Percentiles rank a stretch among this genome's conserved stretches.
These are phyloP conservation scores for Acipenser transmontanus DNA, from an alignment of 2,797 vertebrate species.

Conservation along the genomic window DNA sequence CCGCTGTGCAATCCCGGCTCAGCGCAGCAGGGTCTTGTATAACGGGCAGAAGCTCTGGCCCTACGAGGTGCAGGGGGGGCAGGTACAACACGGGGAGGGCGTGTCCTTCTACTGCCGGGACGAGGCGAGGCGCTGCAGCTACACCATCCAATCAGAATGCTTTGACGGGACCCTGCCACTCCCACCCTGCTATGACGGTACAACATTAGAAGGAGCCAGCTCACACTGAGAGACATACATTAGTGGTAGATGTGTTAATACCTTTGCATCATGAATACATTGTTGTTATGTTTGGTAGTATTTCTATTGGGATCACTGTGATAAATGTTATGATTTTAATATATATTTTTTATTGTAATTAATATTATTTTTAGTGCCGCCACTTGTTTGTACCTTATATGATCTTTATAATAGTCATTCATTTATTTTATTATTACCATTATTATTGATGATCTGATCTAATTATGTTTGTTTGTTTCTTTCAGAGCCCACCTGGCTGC, in stretches of 20 bases:
- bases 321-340: no score
- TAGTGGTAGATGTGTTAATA: no score
- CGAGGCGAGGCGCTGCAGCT: conserved; percentile 57
- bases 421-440: no score
- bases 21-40: conserved; percentile 63
- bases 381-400: no score
- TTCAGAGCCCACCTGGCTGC: conserved; percentile 73
- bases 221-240: no score
- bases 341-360: no score
- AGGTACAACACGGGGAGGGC: conserved; percentile 63
- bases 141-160: conserved; percentile 48
- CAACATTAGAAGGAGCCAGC: not conserved
- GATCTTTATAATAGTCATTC: no score
- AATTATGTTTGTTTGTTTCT: not conserved
- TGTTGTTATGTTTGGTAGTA: no score
- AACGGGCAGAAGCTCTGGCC: conserved; percentile 67
- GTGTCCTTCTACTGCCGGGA: conserved; percentile 73
- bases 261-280: no score
- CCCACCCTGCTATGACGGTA: conserved; percentile 71
- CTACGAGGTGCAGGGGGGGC: conserved; percentile 59
- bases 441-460: no score
- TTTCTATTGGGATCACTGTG: no score
- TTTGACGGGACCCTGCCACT: conserved; percentile 57
- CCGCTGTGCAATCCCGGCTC: conserved; percentile 63
- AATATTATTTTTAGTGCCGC: no score